Conservation (phyloP, 64 coral and sea anemone species). For the Pocillopora verrucosa region DNA sequence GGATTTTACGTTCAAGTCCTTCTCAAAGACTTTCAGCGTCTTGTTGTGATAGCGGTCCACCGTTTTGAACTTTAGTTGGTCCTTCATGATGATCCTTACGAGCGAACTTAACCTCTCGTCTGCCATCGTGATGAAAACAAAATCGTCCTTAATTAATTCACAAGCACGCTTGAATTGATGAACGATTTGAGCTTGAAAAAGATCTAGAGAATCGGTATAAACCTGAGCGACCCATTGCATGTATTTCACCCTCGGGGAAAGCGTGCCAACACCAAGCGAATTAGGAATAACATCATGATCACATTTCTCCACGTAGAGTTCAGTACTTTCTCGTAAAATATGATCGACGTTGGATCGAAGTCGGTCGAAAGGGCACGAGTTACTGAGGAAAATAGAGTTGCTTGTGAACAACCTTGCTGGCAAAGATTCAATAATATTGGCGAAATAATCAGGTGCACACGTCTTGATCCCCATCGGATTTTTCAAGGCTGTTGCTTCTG, state of each 20-base stretch:
- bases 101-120: neutral
- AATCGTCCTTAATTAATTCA: slow-evolving; percentile 17
- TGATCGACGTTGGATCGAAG: slow-evolving; percentile 48
- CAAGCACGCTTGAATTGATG: slow-evolving; percentile 17
- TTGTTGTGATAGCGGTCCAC: neutral
- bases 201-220: slow-evolving; percentile 17
- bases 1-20: too few species aligned
- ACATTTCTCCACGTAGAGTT: slow-evolving; percentile 31
- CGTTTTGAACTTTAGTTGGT: slow-evolving; percentile 1
- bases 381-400: neutral
- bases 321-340: slow-evolving; percentile 37
- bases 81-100: slow-evolving; percentile 9
- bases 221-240: neutral
- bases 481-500: neutral
- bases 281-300: neutral
- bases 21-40: neutral
- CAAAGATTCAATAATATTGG: neutral
- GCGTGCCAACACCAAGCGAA: slow-evolving; percentile 41
- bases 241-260: neutral
- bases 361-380: slow-evolving; percentile 35
- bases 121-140: slow-evolving; percentile 12
- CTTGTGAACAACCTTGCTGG: slow-evolving; percentile 5
- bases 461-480: neutral
- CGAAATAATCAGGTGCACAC: slow-evolving; percentile 25
- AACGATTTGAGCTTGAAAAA: slow-evolving; percentile 14